Evolutionary conservation across 1,140 invertebrate species (phyloP), one percentile per base, ranked within the genome.

Genomic region (Drosophila sturtevanti): DNA sequence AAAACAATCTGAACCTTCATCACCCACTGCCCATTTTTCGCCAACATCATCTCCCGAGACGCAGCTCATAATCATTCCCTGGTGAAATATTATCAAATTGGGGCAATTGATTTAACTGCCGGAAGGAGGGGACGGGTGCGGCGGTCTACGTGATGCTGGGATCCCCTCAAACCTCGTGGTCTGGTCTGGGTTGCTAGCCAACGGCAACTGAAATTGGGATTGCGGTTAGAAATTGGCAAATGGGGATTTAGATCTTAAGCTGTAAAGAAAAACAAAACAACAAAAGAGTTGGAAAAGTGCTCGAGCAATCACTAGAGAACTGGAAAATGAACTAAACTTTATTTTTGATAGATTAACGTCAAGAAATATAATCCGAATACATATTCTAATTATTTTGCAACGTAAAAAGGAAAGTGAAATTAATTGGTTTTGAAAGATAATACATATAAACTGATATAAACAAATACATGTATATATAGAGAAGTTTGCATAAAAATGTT

Each of bases 61-160:
- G 54, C 72, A 63, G 69, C 65, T 82, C 72, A 82, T 89, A 87
- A 87, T 87, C 76, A 87, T 87, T 87, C 84, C 82, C 82, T 68
- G 82, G 76, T 89, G 82, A 89, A 87, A 87, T 89, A 87, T 87
- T 87, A 87, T 87, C 79, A 87, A 87, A 87, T 86, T 84, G 79
- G 77, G 75, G 82, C 82, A 86, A 89, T 86, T 86, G 82, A 86
- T 86, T 86, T 86, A 86, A 82, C 76, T 66, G 84, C 82, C 82
- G 77, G 70, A 61, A 76, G 84, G 75, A 61, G 79, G 84, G 75
- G 27, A 4, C 4, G 22, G 84, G 75, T 75, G 84, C 71, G 27
- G 22, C 4, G 22, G 84, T 71, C 59, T 77, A 69, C 79, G 69
- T 73, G 70, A 82, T 52, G 68, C 48, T 10, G 27, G 27, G 27